Evolutionary conservation across 2,797 vertebrate species (phyloP).

Genomic region (Hirundo rustica): DNA sequence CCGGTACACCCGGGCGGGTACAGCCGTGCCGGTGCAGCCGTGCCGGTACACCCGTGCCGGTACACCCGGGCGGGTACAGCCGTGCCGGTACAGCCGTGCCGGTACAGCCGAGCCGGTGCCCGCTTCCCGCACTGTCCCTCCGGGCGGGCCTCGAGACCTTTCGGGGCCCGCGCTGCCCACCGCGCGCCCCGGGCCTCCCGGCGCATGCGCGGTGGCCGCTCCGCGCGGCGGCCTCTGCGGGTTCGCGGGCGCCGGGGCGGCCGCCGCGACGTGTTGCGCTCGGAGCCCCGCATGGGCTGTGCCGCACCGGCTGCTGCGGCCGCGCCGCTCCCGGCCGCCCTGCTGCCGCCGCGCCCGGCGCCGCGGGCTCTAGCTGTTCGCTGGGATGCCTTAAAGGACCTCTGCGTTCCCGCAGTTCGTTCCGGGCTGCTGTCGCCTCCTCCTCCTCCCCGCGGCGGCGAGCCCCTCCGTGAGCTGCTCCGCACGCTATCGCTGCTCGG

Average conservation of each 20-base stretch:
- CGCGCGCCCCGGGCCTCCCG: neutral
- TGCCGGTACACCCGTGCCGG: too few species aligned
- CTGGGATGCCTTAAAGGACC: neutral
- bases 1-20: too few species aligned
- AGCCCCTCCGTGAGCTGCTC: neutral
- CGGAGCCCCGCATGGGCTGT: neutral
- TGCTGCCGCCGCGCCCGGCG: neutral
- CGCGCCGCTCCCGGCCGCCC: neutral
- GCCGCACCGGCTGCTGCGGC: neutral
- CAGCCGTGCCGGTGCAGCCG: too few species aligned
- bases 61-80: too few species aligned
- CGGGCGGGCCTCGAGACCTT: too few species aligned
- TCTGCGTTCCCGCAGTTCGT: neutral
- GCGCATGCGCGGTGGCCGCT: neutral
- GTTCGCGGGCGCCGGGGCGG: neutral
- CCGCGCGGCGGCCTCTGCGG: neutral
- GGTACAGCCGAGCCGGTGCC: too few species aligned
- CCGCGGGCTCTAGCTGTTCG: neutral
- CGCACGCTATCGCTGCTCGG: neutral
- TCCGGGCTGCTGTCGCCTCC: neutral
- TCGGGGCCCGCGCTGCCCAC: neutral
- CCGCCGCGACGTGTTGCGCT: neutral
- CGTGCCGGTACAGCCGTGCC: too few species aligned
- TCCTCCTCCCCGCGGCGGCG: neutral
- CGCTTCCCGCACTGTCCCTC: too few species aligned